A percentile compares a stretch with the other conserved stretches of the same genome.
Conservation (phyloP, 2,888 invertebrate species). For the Synanthedon vespiformis region DNA sequence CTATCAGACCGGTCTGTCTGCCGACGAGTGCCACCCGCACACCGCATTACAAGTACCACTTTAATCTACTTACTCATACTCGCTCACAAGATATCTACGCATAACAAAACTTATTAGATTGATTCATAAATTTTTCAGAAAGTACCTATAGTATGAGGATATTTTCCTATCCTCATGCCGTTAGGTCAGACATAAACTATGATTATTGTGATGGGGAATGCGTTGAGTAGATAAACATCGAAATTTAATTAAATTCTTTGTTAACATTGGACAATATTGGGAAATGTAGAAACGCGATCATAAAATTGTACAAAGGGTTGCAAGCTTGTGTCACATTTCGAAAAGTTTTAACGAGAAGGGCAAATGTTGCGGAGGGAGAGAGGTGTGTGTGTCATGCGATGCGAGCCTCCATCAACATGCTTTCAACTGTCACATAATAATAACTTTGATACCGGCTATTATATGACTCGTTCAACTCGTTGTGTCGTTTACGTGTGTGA, state of each 20-base stretch:
- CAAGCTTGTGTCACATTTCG: slow-evolving; percentile 49
- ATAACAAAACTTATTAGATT: too few species aligned
- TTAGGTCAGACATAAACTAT: slow-evolving; percentile 26
- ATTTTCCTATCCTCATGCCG: too few species aligned
- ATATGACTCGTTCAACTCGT: slow-evolving; percentile 7
- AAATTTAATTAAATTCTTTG: slow-evolving; percentile 35
- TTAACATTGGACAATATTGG: slow-evolving; percentile 30
- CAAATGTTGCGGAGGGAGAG: slow-evolving; percentile 22
- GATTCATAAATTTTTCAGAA: too few species aligned
- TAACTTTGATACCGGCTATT: background rate
- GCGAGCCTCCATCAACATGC: slow-evolving; percentile 45
- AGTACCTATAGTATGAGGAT: too few species aligned
- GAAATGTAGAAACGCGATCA: slow-evolving; percentile 32
- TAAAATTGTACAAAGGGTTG: slow-evolving; percentile 37
- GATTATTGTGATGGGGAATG: slow-evolving; percentile 12
- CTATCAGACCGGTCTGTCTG: slow-evolving; percentile 46
- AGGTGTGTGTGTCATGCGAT: slow-evolving; percentile 44
- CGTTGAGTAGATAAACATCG: slow-evolving; percentile 24
- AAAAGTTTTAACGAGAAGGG: slow-evolving; percentile 60
- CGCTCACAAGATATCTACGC: background rate
- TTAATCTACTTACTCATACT: slow-evolving; percentile 40
- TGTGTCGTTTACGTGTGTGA: too few species aligned
- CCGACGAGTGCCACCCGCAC: slow-evolving; percentile 14
- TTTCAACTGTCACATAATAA: slow-evolving; percentile 34
- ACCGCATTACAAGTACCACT: slow-evolving; percentile 14